Conservation (phyloP, 2,888 invertebrate genomes). For the Drosophila paramelanica region DNA sequence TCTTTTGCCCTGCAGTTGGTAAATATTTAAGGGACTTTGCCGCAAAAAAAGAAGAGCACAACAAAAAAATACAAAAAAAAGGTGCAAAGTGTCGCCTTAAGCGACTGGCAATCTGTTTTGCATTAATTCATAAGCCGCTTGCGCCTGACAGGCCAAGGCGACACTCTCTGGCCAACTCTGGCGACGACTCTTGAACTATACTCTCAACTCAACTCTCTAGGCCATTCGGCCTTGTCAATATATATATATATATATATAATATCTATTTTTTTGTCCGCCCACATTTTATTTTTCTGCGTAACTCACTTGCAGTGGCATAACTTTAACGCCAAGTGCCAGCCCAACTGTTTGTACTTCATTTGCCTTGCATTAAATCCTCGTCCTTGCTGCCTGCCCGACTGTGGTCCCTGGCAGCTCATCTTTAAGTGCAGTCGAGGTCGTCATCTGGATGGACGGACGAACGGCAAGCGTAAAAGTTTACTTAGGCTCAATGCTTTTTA, state of each 20-base stretch:
- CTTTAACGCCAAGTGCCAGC: constrained; percentile 63
- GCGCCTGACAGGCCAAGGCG: constrained; percentile 59
- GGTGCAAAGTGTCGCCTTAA: constrained; percentile 78
- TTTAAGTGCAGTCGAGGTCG: constrained; percentile 76
- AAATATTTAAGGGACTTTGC: constrained; percentile 68
- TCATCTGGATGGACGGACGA: constrained; percentile 22
- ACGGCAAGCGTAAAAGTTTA: constrained; percentile 73
- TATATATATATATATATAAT: no score
- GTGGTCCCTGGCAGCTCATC: constrained; percentile 41
- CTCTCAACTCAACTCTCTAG: constrained; percentile 21
- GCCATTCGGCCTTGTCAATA: constrained; percentile 66
- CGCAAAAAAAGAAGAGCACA: constrained; percentile 14
- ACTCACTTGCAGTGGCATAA: constrained; percentile 73
- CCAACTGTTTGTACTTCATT: constrained; percentile 73
- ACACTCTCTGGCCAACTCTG: constrained; percentile 9
- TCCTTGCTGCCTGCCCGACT: constrained; percentile 42
- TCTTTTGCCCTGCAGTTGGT: constrained; percentile 56
- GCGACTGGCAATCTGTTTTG: constrained; percentile 75
- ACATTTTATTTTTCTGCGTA: constrained; percentile 62
- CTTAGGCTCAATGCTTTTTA: constrained; percentile 80
- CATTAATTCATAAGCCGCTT: constrained; percentile 81
- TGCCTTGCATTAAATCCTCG: constrained; percentile 73
- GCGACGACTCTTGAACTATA: constrained; percentile 14
- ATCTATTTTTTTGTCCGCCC: constrained; percentile 44
- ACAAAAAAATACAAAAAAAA: constrained; percentile 37